Conservation (phyloP, 2,797 vertebrate species). For the Poecilia wingei region DNA sequence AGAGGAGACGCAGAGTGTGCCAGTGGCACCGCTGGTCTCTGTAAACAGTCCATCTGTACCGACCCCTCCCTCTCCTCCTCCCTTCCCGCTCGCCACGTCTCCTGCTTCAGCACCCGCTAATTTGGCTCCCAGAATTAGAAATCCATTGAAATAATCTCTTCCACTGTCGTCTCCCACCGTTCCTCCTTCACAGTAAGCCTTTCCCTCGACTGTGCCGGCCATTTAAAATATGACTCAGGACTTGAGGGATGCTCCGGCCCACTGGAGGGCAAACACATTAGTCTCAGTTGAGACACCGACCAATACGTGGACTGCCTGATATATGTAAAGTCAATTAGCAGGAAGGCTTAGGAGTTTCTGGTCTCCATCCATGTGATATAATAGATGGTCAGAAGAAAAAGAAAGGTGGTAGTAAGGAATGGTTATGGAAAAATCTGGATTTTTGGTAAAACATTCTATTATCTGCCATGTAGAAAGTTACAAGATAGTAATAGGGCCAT, state of each 20-base stretch:
- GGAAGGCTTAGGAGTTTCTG: conserved; percentile 51
- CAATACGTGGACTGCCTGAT: conserved; percentile 77
- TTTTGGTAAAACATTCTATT: neutral
- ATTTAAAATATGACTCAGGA: conserved; percentile 80
- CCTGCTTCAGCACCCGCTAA: conserved; percentile 52
- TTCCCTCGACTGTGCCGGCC: conserved; percentile 34
- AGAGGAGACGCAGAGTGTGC: conserved; percentile 70
- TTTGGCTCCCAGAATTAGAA: conserved; percentile 78
- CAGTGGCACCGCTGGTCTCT: conserved; percentile 72
- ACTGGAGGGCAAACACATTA: conserved; percentile 76
- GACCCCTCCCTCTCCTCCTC: conserved; percentile 45
- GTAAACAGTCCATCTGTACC: conserved; percentile 68
- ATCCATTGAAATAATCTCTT: conserved; percentile 66
- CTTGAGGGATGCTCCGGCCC: conserved; percentile 66
- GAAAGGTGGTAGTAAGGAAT: neutral
- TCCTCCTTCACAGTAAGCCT: conserved; percentile 36
- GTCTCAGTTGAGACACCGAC: conserved; percentile 75
- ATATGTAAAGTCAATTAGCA: conserved; percentile 82
- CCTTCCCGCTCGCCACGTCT: conserved; percentile 30
- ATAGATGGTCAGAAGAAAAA: conserved; percentile 7
- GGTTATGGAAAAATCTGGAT: neutral
- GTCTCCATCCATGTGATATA: conserved; percentile 36
- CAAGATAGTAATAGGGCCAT: no score
- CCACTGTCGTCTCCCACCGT: conserved; percentile 31
- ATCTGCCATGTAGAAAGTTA: neutral